These are phyloP conservation scores for Paratrypauchen microcephalus DNA, from an alignment of 2,797 vertebrate genomes.

Conservation along the genomic window DNA sequence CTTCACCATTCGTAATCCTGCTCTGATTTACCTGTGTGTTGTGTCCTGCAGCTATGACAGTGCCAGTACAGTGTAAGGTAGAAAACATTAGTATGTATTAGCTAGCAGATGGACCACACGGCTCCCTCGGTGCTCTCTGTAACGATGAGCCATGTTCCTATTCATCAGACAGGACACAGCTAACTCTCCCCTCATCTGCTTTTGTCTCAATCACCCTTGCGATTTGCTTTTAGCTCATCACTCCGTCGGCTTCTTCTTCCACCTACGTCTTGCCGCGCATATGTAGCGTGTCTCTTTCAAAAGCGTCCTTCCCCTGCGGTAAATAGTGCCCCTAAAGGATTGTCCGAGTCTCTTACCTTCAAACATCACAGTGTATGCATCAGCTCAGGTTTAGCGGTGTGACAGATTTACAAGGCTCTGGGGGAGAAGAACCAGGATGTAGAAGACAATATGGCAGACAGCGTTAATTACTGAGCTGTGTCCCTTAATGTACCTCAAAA, in stretches of 20 bases:
- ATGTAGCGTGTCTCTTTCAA: slow-evolving; percentile 13
- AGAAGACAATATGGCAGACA: slow-evolving; percentile 33
- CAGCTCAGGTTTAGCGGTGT: slow-evolving; percentile 24
- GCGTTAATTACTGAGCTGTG: slow-evolving; percentile 54
- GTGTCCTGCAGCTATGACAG: slow-evolving; percentile 52
- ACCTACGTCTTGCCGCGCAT: slow-evolving; percentile 28
- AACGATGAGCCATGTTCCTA: slow-evolving; percentile 72
- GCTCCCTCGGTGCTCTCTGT: slow-evolving; percentile 60
- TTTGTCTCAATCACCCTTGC: slow-evolving; percentile 61
- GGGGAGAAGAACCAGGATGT: slow-evolving; percentile 29
- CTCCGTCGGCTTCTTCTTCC: not conserved
- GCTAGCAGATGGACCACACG: slow-evolving; percentile 63
- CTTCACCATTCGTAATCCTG: slow-evolving; percentile 28
- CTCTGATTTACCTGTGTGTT: slow-evolving; percentile 37
- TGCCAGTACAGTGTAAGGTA: slow-evolving; percentile 37
- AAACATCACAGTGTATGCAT: slow-evolving; percentile 31
- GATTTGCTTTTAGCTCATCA: slow-evolving; percentile 14
- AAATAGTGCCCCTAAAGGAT: slow-evolving; percentile 27
- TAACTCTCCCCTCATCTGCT: slow-evolving; percentile 59
- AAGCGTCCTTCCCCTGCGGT: slow-evolving; percentile 12
- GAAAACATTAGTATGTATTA: slow-evolving; percentile 66
- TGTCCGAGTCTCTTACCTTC: slow-evolving; percentile 49
- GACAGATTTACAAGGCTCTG: slow-evolving; percentile 42
- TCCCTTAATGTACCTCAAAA: slow-evolving; percentile 53
- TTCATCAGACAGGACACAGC: slow-evolving; percentile 69